Evolutionary conservation across 2,888 invertebrate species (phyloP), one percentile per base, ranked within the genome.

Genomic region (Orthosia incerta): DNA sequence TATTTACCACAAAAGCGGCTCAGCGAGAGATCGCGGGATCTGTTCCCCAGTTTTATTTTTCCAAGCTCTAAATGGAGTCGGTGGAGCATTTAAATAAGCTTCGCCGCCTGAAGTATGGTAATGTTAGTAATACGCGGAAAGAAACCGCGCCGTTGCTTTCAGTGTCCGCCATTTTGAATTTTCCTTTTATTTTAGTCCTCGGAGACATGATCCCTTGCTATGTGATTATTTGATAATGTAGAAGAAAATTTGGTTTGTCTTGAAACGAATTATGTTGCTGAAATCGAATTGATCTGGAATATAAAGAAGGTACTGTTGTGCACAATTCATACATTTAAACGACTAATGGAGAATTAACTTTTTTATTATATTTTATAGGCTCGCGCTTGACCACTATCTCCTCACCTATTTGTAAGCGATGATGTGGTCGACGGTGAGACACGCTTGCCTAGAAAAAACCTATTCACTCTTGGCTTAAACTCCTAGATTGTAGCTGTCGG

Each of bases 81-180:
- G 96, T 95, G 96, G 95, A 95, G 95, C 96, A 96, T 96, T 96
- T 96, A 96, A 96, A 96, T 96, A 96, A 96, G 95, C 96, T 94
- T 93, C 95, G 93, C 91, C 92, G 94, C 91, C 95, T 95, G 95
- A 95, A 95, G 95, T 95, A 96, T 96, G 96, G 95, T 96, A 96
- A 96, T 96, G 95, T 94, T 92, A 92, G 94, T 95, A 95, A 95
- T 95, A 95, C 95, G 94, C 93, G 93, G 91, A 92, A 94, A 94
- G 95, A 93, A 95, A 95, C 94, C 93, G 93, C 91, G 89, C 89
- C 90, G 86, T 80, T 91, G 91, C 89, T 91, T 86, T 88, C 88
- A 88, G 82, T 80, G 89, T 87, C 90, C 88, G 95, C 95, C 95
- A 96, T 95, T 93, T 95, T 95, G 95, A 94, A 95, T 95, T 90